phyloP scores from a whole-genome alignment of 2,888 invertebrate genomes.

The Fragum whitleyi region DNA sequence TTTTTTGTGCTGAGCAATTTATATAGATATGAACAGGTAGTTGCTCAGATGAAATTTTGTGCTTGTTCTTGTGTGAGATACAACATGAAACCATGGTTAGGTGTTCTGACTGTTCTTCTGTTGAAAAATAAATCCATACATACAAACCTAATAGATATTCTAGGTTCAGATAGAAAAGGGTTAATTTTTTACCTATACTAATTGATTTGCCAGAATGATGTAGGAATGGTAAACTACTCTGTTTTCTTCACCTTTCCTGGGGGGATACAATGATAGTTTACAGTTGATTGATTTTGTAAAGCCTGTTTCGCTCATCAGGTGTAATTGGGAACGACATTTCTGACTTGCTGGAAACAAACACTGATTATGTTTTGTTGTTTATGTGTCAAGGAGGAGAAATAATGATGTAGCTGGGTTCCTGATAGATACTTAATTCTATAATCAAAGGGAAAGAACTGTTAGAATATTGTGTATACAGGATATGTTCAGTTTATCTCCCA shows the following conservation, averaged over 20 bases:
- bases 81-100: too few relatives aligned
- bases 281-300: slow-evolving; percentile 14
- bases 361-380: slow-evolving; percentile 7
- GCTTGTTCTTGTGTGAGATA: too few relatives aligned
- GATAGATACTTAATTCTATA: neutral
- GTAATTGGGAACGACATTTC: slow-evolving; percentile 10
- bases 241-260: neutral
- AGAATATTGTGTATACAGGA: neutral
- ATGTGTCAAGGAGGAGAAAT: neutral
- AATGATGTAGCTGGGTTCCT: neutral
- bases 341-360: slow-evolving; percentile 23
- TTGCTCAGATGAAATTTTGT: too few relatives aligned
- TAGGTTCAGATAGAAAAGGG: neutral
- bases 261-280: slow-evolving; percentile 13
- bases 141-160: too few relatives aligned
- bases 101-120: too few relatives aligned
- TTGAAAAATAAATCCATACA: too few relatives aligned
- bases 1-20: too few relatives aligned
- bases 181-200: neutral
- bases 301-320: slow-evolving; percentile 12
- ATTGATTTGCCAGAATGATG: neutral
- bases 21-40: too few relatives aligned
- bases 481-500: neutral
- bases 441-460: slow-evolving; percentile 7
- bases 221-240: neutral